Evolutionary conservation across 1,140 invertebrate genomes (phyloP).

Genomic region (Oncopodura yosiiana): DNA sequence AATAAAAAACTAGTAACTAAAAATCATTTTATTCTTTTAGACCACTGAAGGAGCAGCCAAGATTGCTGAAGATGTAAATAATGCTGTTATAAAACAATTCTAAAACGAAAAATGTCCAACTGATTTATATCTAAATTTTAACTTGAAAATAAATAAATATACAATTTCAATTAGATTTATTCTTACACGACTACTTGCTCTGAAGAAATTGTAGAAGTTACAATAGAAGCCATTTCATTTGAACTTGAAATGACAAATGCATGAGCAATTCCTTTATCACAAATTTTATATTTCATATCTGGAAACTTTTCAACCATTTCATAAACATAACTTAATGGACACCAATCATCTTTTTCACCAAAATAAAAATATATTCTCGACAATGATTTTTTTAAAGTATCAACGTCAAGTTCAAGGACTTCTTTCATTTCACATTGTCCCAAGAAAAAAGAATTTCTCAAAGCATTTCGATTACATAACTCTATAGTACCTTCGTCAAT

Average conservation of each 20-base stretch:
- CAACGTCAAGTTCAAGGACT: conserved; percentile 50
- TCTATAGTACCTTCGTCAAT: conserved; percentile 43
- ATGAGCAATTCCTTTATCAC: conserved; percentile 56
- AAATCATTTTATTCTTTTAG: no score
- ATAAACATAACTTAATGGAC: conserved; percentile 54
- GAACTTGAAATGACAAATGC: conserved; percentile 61
- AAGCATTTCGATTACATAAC: conserved; percentile 44
- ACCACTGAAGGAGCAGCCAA: no score
- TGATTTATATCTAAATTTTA: no score
- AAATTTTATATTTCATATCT: conserved; percentile 52
- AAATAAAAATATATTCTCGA: conserved; percentile 63
- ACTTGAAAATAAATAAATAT: no score
- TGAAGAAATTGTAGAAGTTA: conserved; percentile 37
- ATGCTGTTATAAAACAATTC: no score
- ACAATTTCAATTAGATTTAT: no score
- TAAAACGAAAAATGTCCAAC: no score
- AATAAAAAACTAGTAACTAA: no score
- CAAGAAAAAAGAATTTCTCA: conserved; percentile 4
- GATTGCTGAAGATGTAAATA: no score
- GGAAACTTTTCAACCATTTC: conserved; percentile 52
- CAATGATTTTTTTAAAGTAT: conserved; percentile 43
- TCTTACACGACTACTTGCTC: no score
- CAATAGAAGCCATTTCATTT: conserved; percentile 51
- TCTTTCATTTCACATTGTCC: conserved; percentile 54
- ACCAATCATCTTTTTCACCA: conserved; percentile 63